Evolutionary conservation across 2,797 vertebrate species (phyloP), one percentile per base, ranked within the genome.

Genomic region (Macrochelys suwanniensis): DNA sequence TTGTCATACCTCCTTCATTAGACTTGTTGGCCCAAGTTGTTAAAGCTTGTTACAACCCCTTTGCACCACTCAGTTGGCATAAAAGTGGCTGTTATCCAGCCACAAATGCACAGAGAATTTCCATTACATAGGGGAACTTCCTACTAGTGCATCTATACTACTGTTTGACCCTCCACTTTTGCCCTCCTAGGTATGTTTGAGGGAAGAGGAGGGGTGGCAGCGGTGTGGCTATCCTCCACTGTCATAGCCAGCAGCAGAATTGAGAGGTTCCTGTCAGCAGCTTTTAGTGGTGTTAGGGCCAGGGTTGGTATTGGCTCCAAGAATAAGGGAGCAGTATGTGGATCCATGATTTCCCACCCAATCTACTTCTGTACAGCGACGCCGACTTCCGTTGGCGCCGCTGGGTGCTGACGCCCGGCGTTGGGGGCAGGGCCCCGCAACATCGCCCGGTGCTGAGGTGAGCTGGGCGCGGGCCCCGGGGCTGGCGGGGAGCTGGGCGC

Each of bases 1-100:
- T 25, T 54, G 47, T 33, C 0, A 65, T 65, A 17, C 4, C 61
- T 65, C 33, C 33, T 65, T n/a, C 61, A 0, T 31, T 4, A 57
- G 42, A 90, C 61, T 53, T 2, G 50, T 49, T 79, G 56, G 81
- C 51, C 2, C 80, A 95, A 53, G 49, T 50, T 80, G 65, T 28
- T 76, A 53, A 82, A 50, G 86, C 76, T 51, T 49, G 11, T 10
- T 10, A 26, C 25, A 25, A 54, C 56, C 28, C 86, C 51, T 83
- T 84, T 79, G 80, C 42, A 57, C 88, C 25, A 15, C 9, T 74
- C 26, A 5, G 16, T 19, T 85, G 93, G n/a, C 7, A 77, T 80
- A 81, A n/a, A 28, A 7, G 11, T 87, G 85, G 42, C 16, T 84
- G 19, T 16, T 71, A 15, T n/a, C 16, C 4, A 42, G 71, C 37